A percentile compares a stretch with the other conserved stretches of the same genome.
Conservation (phyloP, 1,140 invertebrate species). For the Latrodectus geometricus region DNA sequence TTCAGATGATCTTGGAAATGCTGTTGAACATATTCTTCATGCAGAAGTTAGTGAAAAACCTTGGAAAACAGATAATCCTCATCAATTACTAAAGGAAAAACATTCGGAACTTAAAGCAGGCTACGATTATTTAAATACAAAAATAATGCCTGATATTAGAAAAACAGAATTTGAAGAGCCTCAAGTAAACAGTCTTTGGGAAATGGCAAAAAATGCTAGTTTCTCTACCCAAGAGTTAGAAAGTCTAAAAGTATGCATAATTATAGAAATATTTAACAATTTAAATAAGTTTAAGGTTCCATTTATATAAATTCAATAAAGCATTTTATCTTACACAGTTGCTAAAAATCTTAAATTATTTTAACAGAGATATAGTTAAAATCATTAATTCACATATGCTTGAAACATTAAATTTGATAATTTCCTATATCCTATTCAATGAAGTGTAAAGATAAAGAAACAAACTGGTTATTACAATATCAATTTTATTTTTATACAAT, state of each 20-base stretch:
- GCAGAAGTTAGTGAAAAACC: conserved; percentile 50
- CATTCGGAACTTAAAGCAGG: conserved; percentile 83
- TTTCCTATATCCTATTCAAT: too few relatives aligned
- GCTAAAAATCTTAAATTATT: too few relatives aligned
- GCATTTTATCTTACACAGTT: too few relatives aligned
- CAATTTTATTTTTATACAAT: too few relatives aligned
- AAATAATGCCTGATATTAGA: conserved; percentile 79
- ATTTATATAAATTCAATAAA: too few relatives aligned
- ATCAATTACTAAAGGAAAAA: conserved; percentile 74
- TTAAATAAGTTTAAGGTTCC: neutral
- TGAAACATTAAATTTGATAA: too few relatives aligned
- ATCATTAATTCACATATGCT: too few relatives aligned
- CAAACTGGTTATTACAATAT: too few relatives aligned
- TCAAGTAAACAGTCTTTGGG: conserved; percentile 89
- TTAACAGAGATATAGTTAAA: too few relatives aligned
- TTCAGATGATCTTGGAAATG: conserved; percentile 64
- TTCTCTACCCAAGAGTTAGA: conserved; percentile 85
- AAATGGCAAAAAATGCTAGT: conserved; percentile 80
- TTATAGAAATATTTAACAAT: neutral
- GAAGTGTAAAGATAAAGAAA: too few relatives aligned
- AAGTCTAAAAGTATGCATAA: conserved; percentile 80
- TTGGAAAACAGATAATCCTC: conserved; percentile 61
- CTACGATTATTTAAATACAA: conserved; percentile 81
- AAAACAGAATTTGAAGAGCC: conserved; percentile 89
- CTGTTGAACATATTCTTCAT: conserved; percentile 61